These are phyloP conservation scores for Eutrigla gurnardus DNA, from an alignment of 2,797 vertebrate genomes.

Conservation along the genomic window DNA sequence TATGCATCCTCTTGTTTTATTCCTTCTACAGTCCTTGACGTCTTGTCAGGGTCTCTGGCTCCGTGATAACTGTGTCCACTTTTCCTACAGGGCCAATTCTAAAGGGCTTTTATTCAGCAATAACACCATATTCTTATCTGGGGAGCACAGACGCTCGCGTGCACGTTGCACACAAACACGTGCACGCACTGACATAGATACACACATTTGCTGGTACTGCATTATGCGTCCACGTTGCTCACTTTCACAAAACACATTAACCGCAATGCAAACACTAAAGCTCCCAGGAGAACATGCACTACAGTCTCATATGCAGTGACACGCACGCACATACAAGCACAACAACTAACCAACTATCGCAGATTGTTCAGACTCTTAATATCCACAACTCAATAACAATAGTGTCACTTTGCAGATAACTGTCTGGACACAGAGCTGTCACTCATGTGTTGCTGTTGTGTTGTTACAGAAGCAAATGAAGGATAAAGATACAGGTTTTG, in stretches of 20 bases:
- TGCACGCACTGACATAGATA: constrained; percentile 4
- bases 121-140: constrained; percentile 64
- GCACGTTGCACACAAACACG: constrained; percentile 20
- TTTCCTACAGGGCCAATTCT: constrained; percentile 44
- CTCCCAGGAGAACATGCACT: constrained; percentile 5
- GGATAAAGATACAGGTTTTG: constrained; percentile 5
- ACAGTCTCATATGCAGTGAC: constrained; percentile 5
- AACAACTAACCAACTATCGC: constrained; percentile 4
- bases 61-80: constrained; percentile 58
- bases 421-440: constrained; percentile 21
- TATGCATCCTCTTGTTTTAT: constrained; percentile 44
- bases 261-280: constrained; percentile 8
- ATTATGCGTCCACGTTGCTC: constrained; percentile 5
- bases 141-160: constrained; percentile 51
- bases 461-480: constrained; percentile 10
- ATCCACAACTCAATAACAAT: constrained; percentile 11
- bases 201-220: constrained; percentile 2
- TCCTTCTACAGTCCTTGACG: constrained; percentile 46
- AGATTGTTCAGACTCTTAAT: constrained; percentile 24
- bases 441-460: constrained; percentile 25
- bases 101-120: constrained; percentile 54
- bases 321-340: neutral
- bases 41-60: constrained; percentile 59
- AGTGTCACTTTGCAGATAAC: constrained; percentile 3
- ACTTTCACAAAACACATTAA: constrained; percentile 16